phyloP scores from a whole-genome alignment of 2,113 vertebrate genomes.

The Pachypanchax playfairii region DNA sequence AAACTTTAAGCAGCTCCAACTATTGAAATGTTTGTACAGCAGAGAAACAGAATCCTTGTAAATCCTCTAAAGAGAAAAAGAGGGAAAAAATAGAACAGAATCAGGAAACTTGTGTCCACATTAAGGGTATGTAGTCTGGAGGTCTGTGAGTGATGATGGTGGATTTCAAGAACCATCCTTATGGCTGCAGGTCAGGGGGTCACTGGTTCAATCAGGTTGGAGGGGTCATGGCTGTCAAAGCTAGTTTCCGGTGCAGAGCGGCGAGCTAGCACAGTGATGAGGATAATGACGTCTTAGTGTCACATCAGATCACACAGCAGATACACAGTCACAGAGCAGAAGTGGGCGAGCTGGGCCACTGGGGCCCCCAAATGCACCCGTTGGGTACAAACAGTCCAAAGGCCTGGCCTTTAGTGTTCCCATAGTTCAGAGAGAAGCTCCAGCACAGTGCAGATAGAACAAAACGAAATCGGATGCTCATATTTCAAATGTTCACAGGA shows the following conservation, averaged over 20 bases:
- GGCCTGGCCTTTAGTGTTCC: conserved; percentile 68
- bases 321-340: conserved; percentile 54
- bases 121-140: conserved; percentile 62
- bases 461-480: conserved; percentile 53
- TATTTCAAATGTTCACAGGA: conserved; percentile 64
- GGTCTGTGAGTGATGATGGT: conserved; percentile 70
- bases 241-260: conserved; percentile 70
- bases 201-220: conserved; percentile 65
- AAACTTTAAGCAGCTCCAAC: conserved; percentile 52
- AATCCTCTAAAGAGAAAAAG: conserved; percentile 29
- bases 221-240: conserved; percentile 73
- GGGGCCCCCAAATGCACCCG: conserved; percentile 43
- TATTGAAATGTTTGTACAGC: conserved; percentile 49
- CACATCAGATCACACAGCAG: conserved; percentile 69
- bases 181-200: conserved; percentile 67
- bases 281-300: conserved; percentile 73
- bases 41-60: conserved; percentile 39
- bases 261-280: conserved; percentile 77
- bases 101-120: conserved; percentile 47
- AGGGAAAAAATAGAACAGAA: conserved; percentile 40
- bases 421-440: conserved; percentile 52
- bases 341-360: conserved; percentile 25
- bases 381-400: conserved; percentile 53
- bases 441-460: conserved; percentile 61
- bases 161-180: conserved; percentile 69